Evolutionary conservation across 2,797 vertebrate genomes (phyloP).

Genomic region (Delichon dasypus): DNA sequence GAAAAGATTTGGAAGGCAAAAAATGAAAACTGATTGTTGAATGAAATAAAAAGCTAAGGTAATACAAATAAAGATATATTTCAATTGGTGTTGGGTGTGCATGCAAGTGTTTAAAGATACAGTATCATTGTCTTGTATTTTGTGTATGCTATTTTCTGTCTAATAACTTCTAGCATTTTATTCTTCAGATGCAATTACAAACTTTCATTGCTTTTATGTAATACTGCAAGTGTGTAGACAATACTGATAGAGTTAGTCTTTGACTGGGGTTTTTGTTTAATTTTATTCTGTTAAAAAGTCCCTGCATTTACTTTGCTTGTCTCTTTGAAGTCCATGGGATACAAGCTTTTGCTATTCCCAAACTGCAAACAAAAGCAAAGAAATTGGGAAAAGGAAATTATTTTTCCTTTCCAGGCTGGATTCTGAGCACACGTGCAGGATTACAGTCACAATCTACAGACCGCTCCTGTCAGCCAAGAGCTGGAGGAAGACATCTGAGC

Average conservation of each 20-base stretch:
- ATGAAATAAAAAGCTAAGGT: constrained; percentile 84
- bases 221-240: constrained; percentile 72
- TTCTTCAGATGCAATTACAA: constrained; percentile 74
- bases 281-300: constrained; percentile 70
- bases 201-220: constrained; percentile 78
- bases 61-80: constrained; percentile 82
- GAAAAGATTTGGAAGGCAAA: constrained; percentile 84
- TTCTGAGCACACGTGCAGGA: constrained; percentile 79
- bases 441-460: constrained; percentile 75
- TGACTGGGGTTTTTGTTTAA: constrained; percentile 56
- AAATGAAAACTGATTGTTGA: constrained; percentile 90
- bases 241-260: constrained; percentile 69
- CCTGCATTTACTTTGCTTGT: constrained; percentile 62
- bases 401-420: constrained; percentile 73
- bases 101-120: constrained; percentile 82
- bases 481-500: constrained; percentile 77
- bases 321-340: constrained; percentile 58
- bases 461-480: constrained; percentile 78
- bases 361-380: constrained; percentile 64
- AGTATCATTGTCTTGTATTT: constrained; percentile 78
- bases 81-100: constrained; percentile 79
- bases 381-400: constrained; percentile 66
- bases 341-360: constrained; percentile 65
- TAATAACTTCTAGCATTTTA: constrained; percentile 74
- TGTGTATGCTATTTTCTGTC: constrained; percentile 74